Percentiles rank a stretch among this genome's conserved stretches.
phyloP scores from a whole-genome alignment of 2,888 invertebrate species.

The Choreutis nemorana region DNA sequence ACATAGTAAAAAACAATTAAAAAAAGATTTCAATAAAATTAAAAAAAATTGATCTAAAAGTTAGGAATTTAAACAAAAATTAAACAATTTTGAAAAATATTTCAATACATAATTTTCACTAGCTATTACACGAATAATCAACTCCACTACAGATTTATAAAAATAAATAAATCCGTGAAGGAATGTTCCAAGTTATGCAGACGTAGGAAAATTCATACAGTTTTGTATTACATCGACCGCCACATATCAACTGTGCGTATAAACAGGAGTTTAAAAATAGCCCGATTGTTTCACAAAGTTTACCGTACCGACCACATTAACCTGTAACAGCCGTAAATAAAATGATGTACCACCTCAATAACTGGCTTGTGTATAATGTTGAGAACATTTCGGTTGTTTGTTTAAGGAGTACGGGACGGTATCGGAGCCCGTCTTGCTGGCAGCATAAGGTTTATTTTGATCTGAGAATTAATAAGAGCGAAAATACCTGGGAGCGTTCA shows the following conservation, averaged over 20 bases:
- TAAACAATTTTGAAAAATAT: too few species aligned
- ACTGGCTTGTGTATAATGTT: conserved; percentile 42
- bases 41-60: too few species aligned
- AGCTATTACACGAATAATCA: too few species aligned
- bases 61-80: too few species aligned
- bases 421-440: conserved; percentile 52
- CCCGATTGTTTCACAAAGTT: conserved; percentile 45
- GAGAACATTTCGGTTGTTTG: conserved; percentile 55
- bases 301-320: conserved; percentile 41
- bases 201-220: too few species aligned
- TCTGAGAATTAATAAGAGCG: conserved; percentile 49
- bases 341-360: conserved; percentile 58
- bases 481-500: conserved; percentile 57
- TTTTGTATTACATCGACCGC: neutral
- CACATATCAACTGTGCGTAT: conserved; percentile 17
- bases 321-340: conserved; percentile 54
- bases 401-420: conserved; percentile 36
- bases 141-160: too few species aligned
- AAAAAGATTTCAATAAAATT: too few species aligned
- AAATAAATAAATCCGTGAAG: too few species aligned
- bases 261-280: conserved; percentile 42
- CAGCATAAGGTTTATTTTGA: conserved; percentile 48
- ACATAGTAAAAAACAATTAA: too few species aligned
- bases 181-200: too few species aligned
- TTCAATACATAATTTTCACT: too few species aligned